phyloP scores from a whole-genome alignment of 2,888 invertebrate species.

The Pasiphila rectangulata region DNA sequence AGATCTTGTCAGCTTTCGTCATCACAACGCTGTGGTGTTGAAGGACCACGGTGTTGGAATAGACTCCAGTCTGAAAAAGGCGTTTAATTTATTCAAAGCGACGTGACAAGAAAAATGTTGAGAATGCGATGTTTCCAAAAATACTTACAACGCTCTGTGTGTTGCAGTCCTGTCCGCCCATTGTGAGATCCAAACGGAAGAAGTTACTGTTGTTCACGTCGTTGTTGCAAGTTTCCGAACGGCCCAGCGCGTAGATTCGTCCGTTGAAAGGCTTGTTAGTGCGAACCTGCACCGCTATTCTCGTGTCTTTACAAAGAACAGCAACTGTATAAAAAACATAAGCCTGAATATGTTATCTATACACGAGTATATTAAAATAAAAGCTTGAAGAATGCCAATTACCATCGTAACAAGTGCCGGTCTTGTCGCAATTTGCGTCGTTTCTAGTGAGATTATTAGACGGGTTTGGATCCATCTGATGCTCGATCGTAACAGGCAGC shows the following conservation, averaged over 20 bases:
- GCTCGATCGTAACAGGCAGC: slow-evolving; percentile 88
- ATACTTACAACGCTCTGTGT: slow-evolving; percentile 94
- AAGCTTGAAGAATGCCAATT: slow-evolving; percentile 44
- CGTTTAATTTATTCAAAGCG: neutral
- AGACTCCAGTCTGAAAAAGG: slow-evolving; percentile 89
- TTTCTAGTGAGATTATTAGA: slow-evolving; percentile 86
- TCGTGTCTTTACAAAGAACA: slow-evolving; percentile 96
- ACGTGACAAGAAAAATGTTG: neutral
- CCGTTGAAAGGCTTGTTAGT: slow-evolving; percentile 97
- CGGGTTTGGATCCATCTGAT: slow-evolving; percentile 86
- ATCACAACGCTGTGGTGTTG: slow-evolving; percentile 97
- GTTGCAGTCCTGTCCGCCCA: slow-evolving; percentile 97
- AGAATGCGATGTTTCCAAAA: neutral
- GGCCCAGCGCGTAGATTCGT: slow-evolving; percentile 94
- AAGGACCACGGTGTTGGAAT: slow-evolving; percentile 95
- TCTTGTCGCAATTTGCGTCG: slow-evolving; percentile 95
- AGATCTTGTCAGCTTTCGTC: slow-evolving; percentile 98
- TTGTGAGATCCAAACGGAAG: slow-evolving; percentile 94
- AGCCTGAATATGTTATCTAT: slow-evolving; percentile 8
- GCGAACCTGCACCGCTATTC: slow-evolving; percentile 94
- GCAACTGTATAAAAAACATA: slow-evolving; percentile 83
- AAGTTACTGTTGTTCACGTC: slow-evolving; percentile 95
- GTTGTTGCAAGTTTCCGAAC: slow-evolving; percentile 97
- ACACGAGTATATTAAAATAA: slow-evolving; percentile 19
- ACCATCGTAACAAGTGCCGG: slow-evolving; percentile 97